Base-by-base conservation (phyloP, 2,888 invertebrate genomes). In the Ommatoiulus sabulosus region DNA sequence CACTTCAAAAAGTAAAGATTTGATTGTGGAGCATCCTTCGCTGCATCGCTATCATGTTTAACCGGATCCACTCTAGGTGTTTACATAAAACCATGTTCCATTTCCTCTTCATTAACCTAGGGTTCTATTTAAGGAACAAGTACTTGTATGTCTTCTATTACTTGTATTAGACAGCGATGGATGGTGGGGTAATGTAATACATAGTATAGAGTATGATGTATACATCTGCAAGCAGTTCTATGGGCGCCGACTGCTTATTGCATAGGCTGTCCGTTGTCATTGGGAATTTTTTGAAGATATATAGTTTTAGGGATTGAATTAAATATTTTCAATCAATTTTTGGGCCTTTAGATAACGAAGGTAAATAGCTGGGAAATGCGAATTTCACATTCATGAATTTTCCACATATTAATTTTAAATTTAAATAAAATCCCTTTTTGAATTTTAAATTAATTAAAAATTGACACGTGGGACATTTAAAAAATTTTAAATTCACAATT, bases 71-170 rank as follows among this genome's bases (percentile, higher is more conserved):
- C 72, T 72, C 72, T 72, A 72, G 72, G 72, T 72, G 72, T 72
- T 72, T 72, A 72, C 72, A 72, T 72, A 72, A 72, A 72, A 20
- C 72, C 72, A 24, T n/a, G 24, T 24, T 20, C 72, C 72, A 72
- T 72, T 72, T 72, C 72, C 72, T 24, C 72, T 72, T 24, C 72
- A 72, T 72, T 24, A 72, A 24, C 72, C 72, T 72, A 72, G 72
- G 24, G 24, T 24, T 72, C 72, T 72, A 72, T 72, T 72, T 72
- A 20, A 72, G 72, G 72, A 72, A 72, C 72, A 72, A 20, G 10
- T 0, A 72, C 72, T 1, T 72, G 17, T 52, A 52, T 17, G 72
- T 24, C 72, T 72, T 72, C 72, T 24, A 72, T 24, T 72, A 72
- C 72, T 72, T 72, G 72, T 24, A 72, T 24, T 24, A 6, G 24